Evolutionary conservation across 1,140 invertebrate species (phyloP).

Genomic region (Polypedilum pembai): DNA sequence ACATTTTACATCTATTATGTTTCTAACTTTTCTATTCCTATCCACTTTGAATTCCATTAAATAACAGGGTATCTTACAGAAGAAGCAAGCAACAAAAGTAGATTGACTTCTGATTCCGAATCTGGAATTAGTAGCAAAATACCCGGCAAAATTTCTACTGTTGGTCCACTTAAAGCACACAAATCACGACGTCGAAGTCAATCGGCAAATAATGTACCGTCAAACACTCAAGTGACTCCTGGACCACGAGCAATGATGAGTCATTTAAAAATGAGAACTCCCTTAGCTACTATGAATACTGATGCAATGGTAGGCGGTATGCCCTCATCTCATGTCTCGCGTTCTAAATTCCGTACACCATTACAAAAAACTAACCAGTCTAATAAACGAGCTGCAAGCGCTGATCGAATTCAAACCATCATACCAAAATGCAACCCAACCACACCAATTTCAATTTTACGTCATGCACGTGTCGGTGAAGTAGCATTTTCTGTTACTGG

Average conservation of each 20-base stretch:
- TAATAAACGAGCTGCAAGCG: background rate
- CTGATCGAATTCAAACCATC: background rate
- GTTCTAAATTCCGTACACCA: constrained; percentile 1
- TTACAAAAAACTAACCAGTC: background rate
- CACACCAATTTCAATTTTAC: background rate
- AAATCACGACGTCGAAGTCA: background rate
- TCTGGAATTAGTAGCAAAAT: background rate
- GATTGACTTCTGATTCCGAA: background rate
- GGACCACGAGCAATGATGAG: constrained; percentile 7
- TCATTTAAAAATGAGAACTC: background rate
- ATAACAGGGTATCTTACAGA: constrained; percentile 23
- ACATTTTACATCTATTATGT: background rate
- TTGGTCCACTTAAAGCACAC: background rate
- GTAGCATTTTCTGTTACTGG: background rate
- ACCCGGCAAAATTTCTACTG: background rate
- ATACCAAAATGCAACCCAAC: background rate
- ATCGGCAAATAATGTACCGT: background rate
- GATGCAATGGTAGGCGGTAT: too few relatives aligned
- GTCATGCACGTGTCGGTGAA: background rate
- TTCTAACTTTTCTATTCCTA: background rate
- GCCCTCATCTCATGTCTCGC: background rate
- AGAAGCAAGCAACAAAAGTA: background rate
- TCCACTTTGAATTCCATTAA: background rate
- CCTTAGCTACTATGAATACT: background rate
- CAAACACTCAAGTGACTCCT: background rate